Conservation (phyloP, 2,113 vertebrate species). For the Leucopsar rothschildi region DNA sequence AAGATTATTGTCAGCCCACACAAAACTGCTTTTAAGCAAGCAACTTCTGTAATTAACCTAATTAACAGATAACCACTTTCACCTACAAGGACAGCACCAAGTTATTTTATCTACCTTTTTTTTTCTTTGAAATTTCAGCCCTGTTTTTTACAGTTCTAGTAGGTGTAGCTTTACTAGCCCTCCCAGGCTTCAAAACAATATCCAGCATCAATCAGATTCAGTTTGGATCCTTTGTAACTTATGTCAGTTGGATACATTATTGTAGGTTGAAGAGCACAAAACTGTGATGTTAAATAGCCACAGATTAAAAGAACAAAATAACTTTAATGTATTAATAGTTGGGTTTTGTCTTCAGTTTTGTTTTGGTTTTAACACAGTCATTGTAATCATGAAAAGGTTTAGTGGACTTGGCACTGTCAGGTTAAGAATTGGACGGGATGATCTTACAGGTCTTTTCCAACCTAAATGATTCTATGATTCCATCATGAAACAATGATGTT, state of each 20-base stretch:
- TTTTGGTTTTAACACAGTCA: background rate
- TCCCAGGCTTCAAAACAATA: background rate
- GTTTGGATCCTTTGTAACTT: background rate
- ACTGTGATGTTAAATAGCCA: background rate
- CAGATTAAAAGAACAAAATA: background rate
- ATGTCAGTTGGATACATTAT: background rate
- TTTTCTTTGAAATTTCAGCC: background rate
- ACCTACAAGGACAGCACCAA: background rate
- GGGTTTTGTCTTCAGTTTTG: rapidly evolving
- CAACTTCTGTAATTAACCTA: background rate
- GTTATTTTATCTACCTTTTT: background rate
- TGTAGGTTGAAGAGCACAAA: background rate
- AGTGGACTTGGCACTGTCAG: background rate
- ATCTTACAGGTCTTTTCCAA: background rate
- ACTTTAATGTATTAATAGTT: background rate
- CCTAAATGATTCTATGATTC: background rate
- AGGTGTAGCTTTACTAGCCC: background rate
- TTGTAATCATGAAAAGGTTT: background rate
- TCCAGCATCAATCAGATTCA: background rate
- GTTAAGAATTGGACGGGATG: background rate
- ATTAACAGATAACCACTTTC: background rate
- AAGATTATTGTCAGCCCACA: background rate
- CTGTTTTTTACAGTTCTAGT: background rate
- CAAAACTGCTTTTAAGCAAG: background rate
- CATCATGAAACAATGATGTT: background rate